Base-by-base conservation (phyloP, 2,888 invertebrate genomes). In the Litoditis marina region DNA sequence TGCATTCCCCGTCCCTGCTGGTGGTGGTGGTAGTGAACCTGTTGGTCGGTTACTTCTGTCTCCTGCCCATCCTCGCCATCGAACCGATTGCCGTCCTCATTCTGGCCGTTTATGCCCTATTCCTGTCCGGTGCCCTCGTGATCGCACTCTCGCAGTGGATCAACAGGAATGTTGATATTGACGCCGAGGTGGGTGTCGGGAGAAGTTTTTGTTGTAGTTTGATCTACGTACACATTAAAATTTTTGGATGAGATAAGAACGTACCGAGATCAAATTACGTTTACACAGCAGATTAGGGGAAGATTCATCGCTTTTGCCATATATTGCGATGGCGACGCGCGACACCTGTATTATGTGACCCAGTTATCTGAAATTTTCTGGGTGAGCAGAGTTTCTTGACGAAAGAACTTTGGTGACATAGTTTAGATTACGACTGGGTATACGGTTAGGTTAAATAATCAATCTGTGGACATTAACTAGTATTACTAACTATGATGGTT, bases 41-140 rank as follows among this genome's bases (percentile, higher is more conserved):
- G 1, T 73, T 73, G 73, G 69, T 70, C 53, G 67, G 64, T n/a
- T 67, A 72, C 47, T 42, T 70, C 19, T 72, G 73, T 39, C 55
- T 69, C 46, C 25, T 69, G 19, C 69, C 69, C 30, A 22, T 53
- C 31, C 36, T 65, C 11, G 25, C 47, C 4, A 36, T 50, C 30
- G 60, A 65, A 19, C 63, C 62, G 28, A 28, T 67, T 8, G 59
- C 67, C 8, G 69, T 75, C 16, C 47, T 58, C 11, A 63, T 75
- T 6, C 63, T 75, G 54, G 62, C 66, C 8, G 27, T 63, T 31
- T 75, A 75, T 59, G 70, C 73, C 8, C 59, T 75, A 16, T 49
- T 71, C 42, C 68, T 75, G 13, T 67, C 71, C 16, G 50, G 67
- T 11, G 65, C 66, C 56, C 60, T 71, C 22, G 47, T 71, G 30